Conservation (phyloP, 2,113 vertebrate species). For the Daphoenositta chrysoptera region DNA sequence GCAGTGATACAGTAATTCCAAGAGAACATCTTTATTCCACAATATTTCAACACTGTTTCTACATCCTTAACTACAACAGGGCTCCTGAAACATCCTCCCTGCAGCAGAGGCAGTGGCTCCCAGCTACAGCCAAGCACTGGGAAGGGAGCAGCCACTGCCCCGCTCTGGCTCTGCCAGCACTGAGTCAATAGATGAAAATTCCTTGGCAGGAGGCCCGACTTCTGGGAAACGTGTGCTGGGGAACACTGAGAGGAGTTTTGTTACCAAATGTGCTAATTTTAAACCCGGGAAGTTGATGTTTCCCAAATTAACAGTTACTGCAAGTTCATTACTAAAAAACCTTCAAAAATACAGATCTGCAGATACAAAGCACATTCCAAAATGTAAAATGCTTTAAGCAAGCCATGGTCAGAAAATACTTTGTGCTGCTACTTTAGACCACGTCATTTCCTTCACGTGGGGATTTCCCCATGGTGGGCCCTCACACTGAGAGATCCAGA, state of each 20-base stretch:
- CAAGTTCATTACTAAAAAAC: not conserved
- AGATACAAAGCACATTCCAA: not conserved
- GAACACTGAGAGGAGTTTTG: not conserved
- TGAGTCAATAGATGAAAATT: not conserved
- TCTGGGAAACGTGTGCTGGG: not conserved
- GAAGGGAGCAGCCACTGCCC: not conserved
- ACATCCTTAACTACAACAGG: fast-evolving
- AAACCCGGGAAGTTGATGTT: not conserved
- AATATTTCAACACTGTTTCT: fast-evolving
- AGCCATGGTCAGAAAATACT: fast-evolving
- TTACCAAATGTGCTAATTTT: not conserved
- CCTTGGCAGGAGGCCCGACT: not conserved
- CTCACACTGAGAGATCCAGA: too few species aligned
- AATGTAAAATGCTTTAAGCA: fast-evolving
- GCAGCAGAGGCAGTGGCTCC: fast-evolving
- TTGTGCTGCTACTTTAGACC: fast-evolving
- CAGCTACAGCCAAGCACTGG: not conserved
- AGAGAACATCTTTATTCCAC: not conserved
- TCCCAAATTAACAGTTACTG: not conserved
- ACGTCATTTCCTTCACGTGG: fast-evolving
- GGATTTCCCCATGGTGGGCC: not conserved
- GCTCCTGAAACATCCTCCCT: not conserved
- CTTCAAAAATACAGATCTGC: not conserved
- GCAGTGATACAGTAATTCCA: not conserved
- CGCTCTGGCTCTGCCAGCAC: not conserved